These are phyloP conservation scores for Drosophila phalerata DNA, from an alignment of 2,888 invertebrate genomes.

Conservation along the genomic window DNA sequence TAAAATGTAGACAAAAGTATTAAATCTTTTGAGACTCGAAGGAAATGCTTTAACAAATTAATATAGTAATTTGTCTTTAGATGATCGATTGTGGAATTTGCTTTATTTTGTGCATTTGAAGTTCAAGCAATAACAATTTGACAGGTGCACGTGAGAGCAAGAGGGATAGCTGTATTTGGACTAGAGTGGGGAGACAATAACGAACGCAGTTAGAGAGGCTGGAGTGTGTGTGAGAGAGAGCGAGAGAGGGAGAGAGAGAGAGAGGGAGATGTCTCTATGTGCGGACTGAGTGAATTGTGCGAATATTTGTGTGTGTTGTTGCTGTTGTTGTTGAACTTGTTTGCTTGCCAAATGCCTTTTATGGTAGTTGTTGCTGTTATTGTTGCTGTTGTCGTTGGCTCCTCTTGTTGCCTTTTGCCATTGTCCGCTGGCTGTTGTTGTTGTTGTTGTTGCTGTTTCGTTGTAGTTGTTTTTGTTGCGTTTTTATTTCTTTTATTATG, in stretches of 20 bases:
- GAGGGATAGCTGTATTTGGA: conserved; percentile 10
- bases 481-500: conserved; percentile 81
- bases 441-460: conserved; percentile 61
- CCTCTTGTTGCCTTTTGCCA: conserved; percentile 60
- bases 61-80: neutral
- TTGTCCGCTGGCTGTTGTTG: conserved; percentile 57
- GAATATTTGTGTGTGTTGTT: conserved; percentile 55
- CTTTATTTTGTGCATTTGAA: conserved; percentile 12
- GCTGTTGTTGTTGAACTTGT: conserved; percentile 57
- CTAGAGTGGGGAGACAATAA: neutral
- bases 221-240: neutral
- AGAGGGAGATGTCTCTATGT: conserved; percentile 17
- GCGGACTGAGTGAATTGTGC: conserved; percentile 52
- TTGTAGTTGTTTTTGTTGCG: conserved; percentile 70
- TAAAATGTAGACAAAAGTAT: neutral
- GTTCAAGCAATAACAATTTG: conserved; percentile 26
- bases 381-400: conserved; percentile 48
- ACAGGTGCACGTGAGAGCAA: conserved; percentile 45
- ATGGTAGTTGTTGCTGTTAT: conserved; percentile 29
- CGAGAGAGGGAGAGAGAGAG: neutral
- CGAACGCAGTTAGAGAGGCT: conserved; percentile 1
- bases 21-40: neutral
- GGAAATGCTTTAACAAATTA: neutral
- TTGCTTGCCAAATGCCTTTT: conserved; percentile 65
- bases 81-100: neutral